A percentile compares a stretch with the other conserved stretches of the same genome.
Evolutionary conservation across 1,140 invertebrate genomes (phyloP).

Genomic region (Paraescarpia echinospica): DNA sequence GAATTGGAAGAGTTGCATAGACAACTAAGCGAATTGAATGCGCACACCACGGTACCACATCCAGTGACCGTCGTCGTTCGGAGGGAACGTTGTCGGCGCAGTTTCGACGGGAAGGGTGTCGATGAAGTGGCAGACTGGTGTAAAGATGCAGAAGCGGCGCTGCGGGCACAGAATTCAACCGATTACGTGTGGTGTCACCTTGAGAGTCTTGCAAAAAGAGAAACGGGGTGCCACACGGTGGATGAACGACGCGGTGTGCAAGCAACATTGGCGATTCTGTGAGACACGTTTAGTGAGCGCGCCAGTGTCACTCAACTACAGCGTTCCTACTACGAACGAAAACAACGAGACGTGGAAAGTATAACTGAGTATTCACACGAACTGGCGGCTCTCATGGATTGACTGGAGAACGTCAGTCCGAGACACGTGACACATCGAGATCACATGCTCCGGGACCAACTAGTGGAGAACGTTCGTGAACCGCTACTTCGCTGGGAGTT

Average conservation of each 20-base stretch:
- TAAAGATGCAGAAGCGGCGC: background rate
- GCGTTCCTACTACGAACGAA: background rate
- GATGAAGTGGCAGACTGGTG: background rate
- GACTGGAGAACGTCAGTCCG: background rate
- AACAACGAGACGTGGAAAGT: background rate
- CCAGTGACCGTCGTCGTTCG: background rate
- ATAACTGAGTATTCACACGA: background rate
- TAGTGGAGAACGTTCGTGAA: background rate
- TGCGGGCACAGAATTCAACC: background rate
- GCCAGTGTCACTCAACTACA: background rate
- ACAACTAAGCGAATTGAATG: background rate
- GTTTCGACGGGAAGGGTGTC: background rate
- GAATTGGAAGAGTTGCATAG: background rate
- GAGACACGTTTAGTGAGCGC: background rate
- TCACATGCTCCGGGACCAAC: background rate
- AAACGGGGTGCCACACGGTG: background rate
- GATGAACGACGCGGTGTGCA: background rate
- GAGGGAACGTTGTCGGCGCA: background rate
- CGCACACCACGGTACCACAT: background rate
- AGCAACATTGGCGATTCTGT: background rate
- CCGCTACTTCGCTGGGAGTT: background rate
- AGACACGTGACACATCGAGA: background rate
- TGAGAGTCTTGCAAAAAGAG: background rate
- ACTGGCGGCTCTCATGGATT: background rate
- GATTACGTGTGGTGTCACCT: no score